Conservation (phyloP, 1,140 invertebrate genomes). For the Radopholus similis region DNA sequence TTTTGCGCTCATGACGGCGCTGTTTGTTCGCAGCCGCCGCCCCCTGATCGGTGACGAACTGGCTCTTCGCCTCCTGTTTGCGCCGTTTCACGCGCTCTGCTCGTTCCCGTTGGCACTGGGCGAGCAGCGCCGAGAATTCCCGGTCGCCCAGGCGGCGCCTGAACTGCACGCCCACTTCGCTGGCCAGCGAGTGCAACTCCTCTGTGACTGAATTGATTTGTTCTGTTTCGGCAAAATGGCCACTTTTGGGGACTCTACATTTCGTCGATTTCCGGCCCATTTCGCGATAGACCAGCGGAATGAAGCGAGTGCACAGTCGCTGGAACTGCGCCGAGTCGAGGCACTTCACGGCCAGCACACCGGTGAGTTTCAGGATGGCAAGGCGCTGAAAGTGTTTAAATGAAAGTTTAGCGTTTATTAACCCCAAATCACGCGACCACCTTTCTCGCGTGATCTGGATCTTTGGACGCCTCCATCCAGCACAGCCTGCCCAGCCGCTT, state of each 20-base stretch:
- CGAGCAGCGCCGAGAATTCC: conserved; percentile 6
- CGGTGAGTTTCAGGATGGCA: conserved; percentile 26
- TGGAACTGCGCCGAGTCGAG: neutral
- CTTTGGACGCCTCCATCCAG: conserved; percentile 17
- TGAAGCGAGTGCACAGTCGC: conserved; percentile 1
- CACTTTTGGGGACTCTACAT: conserved; percentile 18
- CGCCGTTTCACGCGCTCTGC: conserved; percentile 1
- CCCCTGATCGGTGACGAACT: conserved; percentile 19
- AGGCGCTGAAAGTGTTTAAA: conserved; percentile 24
- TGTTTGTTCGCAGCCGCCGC: conserved; percentile 21
- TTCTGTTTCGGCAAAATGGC: neutral
- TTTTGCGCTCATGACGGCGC: conserved; percentile 20
- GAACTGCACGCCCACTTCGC: conserved; percentile 26
- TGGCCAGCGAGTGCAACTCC: conserved; percentile 20
- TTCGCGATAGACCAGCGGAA: conserved; percentile 35
- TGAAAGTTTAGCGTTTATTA: neutral
- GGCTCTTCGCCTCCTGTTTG: conserved; percentile 19
- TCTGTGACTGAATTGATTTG: conserved; percentile 26
- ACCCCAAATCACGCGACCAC: neutral
- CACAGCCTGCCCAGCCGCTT: conserved; percentile 22
- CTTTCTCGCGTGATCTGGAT: conserved; percentile 6
- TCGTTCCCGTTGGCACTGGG: conserved; percentile 21
- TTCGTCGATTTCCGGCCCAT: conserved; percentile 30
- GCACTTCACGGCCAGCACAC: conserved; percentile 19
- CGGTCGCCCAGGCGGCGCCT: conserved; percentile 22